Percentiles rank a stretch among this genome's conserved stretches.
These are phyloP conservation scores for Ginglymostoma cirratum DNA, from an alignment of 2,113 vertebrate species.

Conservation along the genomic window DNA sequence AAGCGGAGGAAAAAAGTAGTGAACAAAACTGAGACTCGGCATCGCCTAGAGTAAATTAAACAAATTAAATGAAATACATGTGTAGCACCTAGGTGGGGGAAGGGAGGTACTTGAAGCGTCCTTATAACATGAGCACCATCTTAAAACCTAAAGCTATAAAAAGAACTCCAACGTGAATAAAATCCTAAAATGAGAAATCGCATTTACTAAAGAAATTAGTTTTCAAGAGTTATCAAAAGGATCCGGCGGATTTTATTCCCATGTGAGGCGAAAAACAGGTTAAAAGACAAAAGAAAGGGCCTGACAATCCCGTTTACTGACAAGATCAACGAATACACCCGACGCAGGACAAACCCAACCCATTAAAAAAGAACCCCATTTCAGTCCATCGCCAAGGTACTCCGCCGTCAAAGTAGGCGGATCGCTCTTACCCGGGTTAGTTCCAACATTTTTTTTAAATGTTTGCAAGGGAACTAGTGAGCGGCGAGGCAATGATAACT, in stretches of 20 bases:
- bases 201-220: background rate
- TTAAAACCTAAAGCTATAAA: constrained; percentile 18
- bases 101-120: background rate
- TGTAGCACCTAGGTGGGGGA: background rate
- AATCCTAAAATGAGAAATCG: background rate
- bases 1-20: background rate
- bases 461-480: background rate
- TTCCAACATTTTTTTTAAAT: background rate
- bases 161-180: background rate
- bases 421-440: background rate
- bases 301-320: background rate
- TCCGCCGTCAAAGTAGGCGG: background rate
- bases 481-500: background rate
- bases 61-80: background rate
- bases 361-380: background rate
- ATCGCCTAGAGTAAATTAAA: background rate
- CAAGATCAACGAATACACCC: background rate
- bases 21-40: background rate
- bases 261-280: background rate
- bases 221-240: background rate
- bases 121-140: constrained; percentile 6
- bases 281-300: background rate
- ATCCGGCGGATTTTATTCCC: background rate
- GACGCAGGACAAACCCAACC: background rate
- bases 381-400: background rate